These are phyloP conservation scores for Bombus cullumanus DNA, from an alignment of 1,140 invertebrate genomes.

Conservation along the genomic window DNA sequence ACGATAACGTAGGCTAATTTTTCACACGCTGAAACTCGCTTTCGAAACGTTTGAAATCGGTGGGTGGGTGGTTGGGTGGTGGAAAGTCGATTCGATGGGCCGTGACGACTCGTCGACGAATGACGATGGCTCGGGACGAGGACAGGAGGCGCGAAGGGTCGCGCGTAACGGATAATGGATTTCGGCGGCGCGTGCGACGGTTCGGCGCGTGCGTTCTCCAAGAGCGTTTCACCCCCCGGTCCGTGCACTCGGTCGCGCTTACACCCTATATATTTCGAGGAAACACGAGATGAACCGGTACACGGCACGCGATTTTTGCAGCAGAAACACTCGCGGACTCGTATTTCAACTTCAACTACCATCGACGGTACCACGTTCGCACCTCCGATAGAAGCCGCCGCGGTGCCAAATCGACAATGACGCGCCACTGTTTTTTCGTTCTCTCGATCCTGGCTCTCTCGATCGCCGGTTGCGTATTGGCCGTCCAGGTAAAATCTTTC, in stretches of 20 bases:
- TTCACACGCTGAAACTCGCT: too few species aligned
- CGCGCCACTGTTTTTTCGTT: background rate
- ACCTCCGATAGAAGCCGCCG: background rate
- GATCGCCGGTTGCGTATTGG: conserved; percentile 9
- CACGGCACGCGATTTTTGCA: conserved; percentile 61
- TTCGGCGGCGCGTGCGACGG: conserved; percentile 34
- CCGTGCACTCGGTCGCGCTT: conserved; percentile 26
- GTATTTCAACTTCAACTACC: too few species aligned
- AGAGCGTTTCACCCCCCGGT: conserved; percentile 44
- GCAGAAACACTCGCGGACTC: background rate
- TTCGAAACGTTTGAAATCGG: too few species aligned
- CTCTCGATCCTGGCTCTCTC: conserved; percentile 33
- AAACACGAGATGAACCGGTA: conserved; percentile 55
- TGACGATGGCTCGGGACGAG: background rate
- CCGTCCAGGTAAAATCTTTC: conserved; percentile 50
- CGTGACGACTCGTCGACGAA: background rate
- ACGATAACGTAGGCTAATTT: too few species aligned
- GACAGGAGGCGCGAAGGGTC: background rate
- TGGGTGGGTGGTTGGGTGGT: too few species aligned
- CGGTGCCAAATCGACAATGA: background rate
- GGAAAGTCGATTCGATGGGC: background rate
- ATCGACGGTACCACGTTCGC: too few species aligned
- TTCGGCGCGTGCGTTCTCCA: conserved; percentile 34
- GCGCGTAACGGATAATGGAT: conserved; percentile 18
- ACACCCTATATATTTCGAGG: conserved; percentile 73